Evolutionary conservation across 2,888 invertebrate genomes (phyloP).

Genomic region (Barypeithes pellucidus): DNA sequence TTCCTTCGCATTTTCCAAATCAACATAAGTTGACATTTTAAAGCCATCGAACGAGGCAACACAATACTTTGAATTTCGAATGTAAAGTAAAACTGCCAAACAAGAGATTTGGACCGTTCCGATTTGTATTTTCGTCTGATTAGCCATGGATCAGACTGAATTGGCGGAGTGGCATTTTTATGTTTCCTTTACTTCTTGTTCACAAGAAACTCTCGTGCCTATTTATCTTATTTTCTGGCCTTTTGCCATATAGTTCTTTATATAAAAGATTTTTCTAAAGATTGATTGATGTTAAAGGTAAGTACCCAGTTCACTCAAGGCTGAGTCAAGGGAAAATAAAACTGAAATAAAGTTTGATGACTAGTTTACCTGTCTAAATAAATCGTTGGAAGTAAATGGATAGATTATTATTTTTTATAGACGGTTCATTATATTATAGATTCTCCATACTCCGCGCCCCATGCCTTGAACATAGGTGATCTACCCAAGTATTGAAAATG

Average conservation of each 20-base stretch:
- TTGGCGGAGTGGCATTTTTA: slow-evolving; percentile 17
- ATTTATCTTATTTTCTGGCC: slow-evolving; percentile 39
- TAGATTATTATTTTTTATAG: too few relatives aligned
- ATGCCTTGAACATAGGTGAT: too few relatives aligned
- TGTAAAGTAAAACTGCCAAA: slow-evolving; percentile 19
- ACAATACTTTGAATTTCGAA: slow-evolving; percentile 22
- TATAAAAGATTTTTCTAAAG: slow-evolving; percentile 6
- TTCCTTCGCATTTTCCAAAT: slow-evolving; percentile 1
- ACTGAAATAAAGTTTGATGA: not conserved
- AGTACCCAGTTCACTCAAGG: not conserved
- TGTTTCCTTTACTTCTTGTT: slow-evolving; percentile 22
- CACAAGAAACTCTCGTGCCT: slow-evolving; percentile 14
- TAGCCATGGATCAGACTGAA: slow-evolving; percentile 29
- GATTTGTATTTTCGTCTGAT: slow-evolving; percentile 29
- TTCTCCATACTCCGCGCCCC: too few relatives aligned
- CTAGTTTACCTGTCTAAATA: too few relatives aligned
- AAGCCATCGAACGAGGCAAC: slow-evolving; percentile 24
- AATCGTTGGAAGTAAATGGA: too few relatives aligned
- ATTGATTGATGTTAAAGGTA: slow-evolving; percentile 31
- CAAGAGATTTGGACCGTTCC: slow-evolving; percentile 18
- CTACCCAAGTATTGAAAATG: too few relatives aligned
- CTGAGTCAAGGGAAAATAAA: not conserved
- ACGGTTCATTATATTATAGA: too few relatives aligned
- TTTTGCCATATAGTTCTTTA: slow-evolving; percentile 28
- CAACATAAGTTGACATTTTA: slow-evolving; percentile 8